phyloP scores from a whole-genome alignment of 2,888 invertebrate genomes.

The Elmis aenea region DNA sequence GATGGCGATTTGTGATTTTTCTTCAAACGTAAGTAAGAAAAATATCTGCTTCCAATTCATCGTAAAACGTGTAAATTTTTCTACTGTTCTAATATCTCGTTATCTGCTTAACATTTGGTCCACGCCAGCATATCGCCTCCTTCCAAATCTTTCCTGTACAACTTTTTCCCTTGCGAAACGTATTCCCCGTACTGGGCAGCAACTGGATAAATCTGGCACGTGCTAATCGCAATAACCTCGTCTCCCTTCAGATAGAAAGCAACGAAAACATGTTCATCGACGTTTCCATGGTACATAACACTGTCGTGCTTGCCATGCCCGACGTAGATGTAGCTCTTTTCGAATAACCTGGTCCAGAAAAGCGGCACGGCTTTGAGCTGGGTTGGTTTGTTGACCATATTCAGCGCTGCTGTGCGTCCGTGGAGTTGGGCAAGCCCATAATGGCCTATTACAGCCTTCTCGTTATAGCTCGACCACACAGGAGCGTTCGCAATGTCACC shows the following conservation, averaged over 20 bases:
- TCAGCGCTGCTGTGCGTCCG: conserved; percentile 79
- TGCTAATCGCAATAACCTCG: conserved; percentile 74
- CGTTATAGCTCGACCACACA: conserved; percentile 58
- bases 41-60: too few species aligned
- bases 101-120: too few species aligned
- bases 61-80: too few species aligned
- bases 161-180: conserved; percentile 58
- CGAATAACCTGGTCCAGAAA: conserved; percentile 90
- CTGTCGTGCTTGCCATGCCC: conserved; percentile 73
- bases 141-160: conserved; percentile 62
- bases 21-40: too few species aligned
- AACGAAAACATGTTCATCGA: conserved; percentile 70
- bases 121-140: conserved; percentile 34
- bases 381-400: conserved; percentile 69
- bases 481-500: conserved; percentile 92
- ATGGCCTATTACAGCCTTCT: conserved; percentile 76
- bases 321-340: conserved; percentile 68
- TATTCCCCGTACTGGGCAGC: conserved; percentile 83
- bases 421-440: conserved; percentile 90
- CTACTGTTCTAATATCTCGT: too few species aligned
- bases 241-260: conserved; percentile 70
- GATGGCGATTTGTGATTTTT: too few species aligned
- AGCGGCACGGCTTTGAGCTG: conserved; percentile 73
- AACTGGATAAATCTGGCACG: conserved; percentile 78
- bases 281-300: conserved; percentile 71